phyloP scores from a whole-genome alignment of 1,140 invertebrate genomes.

The Drosophila truncata region DNA sequence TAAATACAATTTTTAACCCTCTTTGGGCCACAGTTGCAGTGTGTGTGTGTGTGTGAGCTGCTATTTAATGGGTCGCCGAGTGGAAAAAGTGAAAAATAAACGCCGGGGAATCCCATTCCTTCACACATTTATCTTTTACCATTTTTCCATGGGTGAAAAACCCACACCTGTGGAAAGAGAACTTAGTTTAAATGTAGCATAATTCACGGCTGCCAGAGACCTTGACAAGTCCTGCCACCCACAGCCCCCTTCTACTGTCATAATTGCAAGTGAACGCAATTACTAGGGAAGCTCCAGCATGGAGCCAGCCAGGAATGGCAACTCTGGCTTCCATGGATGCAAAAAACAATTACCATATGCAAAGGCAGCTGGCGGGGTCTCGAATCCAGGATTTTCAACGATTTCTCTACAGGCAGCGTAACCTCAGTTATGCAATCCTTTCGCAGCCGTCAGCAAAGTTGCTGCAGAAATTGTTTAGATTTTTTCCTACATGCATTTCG shows the following conservation, averaged over 20 bases:
- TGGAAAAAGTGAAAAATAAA: conserved; percentile 77
- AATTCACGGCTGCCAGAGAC: conserved; percentile 51
- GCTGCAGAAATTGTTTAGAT: conserved; percentile 77
- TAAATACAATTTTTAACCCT: conserved; percentile 58
- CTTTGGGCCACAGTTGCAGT: conserved; percentile 2
- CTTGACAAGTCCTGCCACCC: conserved; percentile 24
- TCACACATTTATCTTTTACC: conserved; percentile 1
- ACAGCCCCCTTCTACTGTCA: background rate
- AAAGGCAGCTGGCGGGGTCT: conserved; percentile 16
- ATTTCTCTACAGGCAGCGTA: background rate
- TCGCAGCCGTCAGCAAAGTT: conserved; percentile 60
- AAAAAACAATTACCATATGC: conserved; percentile 74
- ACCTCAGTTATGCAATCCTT: conserved; percentile 66
- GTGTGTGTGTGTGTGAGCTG: conserved; percentile 2
- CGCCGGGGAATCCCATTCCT: conserved; percentile 5
- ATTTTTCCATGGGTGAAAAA: background rate
- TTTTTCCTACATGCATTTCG: conserved; percentile 62
- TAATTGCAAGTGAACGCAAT: conserved; percentile 67
- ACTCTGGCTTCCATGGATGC: conserved; percentile 14
- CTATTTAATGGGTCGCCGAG: conserved; percentile 71
- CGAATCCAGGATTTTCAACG: conserved; percentile 7
- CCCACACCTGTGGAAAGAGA: conserved; percentile 36
- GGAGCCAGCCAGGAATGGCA: background rate
- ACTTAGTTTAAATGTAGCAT: conserved; percentile 64
- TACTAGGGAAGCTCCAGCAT: conserved; percentile 16